Evolutionary conservation across 2,797 vertebrate species (phyloP).

Genomic region (Enteromius radiatus): DNA sequence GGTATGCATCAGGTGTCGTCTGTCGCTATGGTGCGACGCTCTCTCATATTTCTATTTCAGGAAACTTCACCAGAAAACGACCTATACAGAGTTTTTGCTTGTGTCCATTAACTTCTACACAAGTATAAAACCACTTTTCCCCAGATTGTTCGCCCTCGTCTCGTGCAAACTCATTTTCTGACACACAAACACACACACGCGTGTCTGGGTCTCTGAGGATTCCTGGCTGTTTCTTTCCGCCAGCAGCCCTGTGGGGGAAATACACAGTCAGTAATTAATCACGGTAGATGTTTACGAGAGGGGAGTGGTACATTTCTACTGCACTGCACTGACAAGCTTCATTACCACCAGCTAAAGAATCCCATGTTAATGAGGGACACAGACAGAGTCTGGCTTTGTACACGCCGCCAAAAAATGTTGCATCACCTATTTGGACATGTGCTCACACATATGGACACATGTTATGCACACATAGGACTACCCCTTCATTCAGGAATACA

Average conservation of each 20-base stretch:
- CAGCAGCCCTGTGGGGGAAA: conserved; percentile 47
- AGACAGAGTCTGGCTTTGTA: conserved; percentile 18
- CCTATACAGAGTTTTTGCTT: background rate
- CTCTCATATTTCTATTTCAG: background rate
- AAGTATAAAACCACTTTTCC: background rate
- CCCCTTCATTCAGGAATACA: background rate
- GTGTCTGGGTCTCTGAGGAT: conserved; percentile 38
- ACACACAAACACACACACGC: background rate
- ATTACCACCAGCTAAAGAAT: conserved; percentile 56
- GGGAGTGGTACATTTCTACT: conserved; percentile 56
- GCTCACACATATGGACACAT: background rate
- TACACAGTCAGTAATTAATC: conserved; percentile 55
- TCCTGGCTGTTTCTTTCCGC: conserved; percentile 63
- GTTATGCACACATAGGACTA: background rate
- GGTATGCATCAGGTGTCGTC: conserved; percentile 3
- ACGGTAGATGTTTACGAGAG: conserved; percentile 60
- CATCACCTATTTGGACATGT: background rate
- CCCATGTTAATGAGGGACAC: conserved; percentile 47
- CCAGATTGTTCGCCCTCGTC: background rate
- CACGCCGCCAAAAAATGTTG: background rate
- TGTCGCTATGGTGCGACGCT: background rate
- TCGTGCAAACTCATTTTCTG: background rate
- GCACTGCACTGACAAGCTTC: conserved; percentile 59
- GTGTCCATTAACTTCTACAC: background rate
- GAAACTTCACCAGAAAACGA: background rate